Conservation (phyloP, 2,113 vertebrate genomes). For the Pantherophis guttatus region DNA sequence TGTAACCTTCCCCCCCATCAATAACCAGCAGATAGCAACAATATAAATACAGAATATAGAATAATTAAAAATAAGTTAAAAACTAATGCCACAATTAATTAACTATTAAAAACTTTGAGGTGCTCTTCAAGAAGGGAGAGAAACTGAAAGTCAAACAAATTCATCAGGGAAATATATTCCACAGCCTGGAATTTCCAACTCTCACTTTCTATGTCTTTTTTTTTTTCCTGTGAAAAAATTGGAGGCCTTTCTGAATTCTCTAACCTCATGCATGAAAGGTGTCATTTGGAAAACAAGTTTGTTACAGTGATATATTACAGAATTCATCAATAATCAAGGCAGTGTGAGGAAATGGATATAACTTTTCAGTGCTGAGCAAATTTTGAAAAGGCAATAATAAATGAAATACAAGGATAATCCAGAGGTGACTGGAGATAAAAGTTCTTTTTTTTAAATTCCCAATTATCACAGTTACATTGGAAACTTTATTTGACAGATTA, state of each 20-base stretch:
- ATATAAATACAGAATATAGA: neutral
- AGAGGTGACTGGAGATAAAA: conserved; percentile 41
- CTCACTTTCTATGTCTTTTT: neutral
- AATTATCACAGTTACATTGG: conserved; percentile 17
- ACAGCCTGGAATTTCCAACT: neutral
- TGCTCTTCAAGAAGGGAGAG: neutral
- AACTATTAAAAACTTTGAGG: neutral
- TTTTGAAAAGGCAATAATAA: neutral
- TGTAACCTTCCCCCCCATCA: neutral
- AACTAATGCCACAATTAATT: neutral
- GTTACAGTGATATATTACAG: neutral
- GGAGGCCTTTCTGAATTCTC: neutral
- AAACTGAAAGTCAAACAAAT: neutral
- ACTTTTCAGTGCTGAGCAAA: neutral
- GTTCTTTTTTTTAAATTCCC: conserved; percentile 21
- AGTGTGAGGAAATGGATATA: neutral
- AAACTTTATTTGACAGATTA: neutral
- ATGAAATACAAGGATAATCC: conserved; percentile 31
- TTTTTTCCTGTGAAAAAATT: neutral
- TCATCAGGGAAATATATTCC: neutral
- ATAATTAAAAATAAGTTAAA: neutral
- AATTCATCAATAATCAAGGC: neutral
- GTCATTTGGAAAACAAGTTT: neutral
- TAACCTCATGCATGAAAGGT: neutral
- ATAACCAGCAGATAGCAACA: neutral